Evolutionary conservation across 2,113 vertebrate genomes (phyloP).

Genomic region (Lota lota): DNA sequence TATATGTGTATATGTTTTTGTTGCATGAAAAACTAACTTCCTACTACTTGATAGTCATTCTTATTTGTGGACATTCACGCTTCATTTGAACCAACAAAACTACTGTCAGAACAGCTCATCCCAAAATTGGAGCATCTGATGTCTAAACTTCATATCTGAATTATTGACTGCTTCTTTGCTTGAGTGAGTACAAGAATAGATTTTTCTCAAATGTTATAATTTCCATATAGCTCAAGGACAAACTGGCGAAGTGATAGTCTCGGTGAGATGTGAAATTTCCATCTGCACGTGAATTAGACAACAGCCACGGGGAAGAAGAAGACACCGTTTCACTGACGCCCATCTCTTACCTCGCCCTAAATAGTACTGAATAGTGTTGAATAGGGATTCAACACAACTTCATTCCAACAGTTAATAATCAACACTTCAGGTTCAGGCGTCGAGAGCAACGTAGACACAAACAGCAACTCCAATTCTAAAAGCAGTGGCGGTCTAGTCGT

Average conservation of each 20-base stretch:
- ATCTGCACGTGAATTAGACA: slow-evolving; percentile 11
- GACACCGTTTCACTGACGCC: too few relatives aligned
- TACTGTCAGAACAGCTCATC: slow-evolving; percentile 28
- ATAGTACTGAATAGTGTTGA: too few relatives aligned
- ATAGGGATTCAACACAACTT: too few relatives aligned
- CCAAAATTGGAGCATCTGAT: slow-evolving; percentile 34
- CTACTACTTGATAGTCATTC: too few relatives aligned
- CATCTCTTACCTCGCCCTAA: too few relatives aligned
- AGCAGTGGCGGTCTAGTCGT: too few relatives aligned
- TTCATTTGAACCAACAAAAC: slow-evolving; percentile 22
- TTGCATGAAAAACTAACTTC: too few relatives aligned
- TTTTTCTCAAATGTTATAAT: slow-evolving; percentile 53
- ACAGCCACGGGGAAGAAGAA: not conserved
- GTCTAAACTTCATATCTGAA: slow-evolving; percentile 50
- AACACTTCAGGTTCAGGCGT: too few relatives aligned
- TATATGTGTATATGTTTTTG: too few relatives aligned
- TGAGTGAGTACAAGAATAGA: slow-evolving; percentile 51
- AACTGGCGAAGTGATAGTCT: slow-evolving; percentile 16
- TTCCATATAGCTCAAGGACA: slow-evolving; percentile 49
- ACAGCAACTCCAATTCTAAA: too few relatives aligned
- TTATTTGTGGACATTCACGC: not conserved
- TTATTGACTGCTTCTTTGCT: slow-evolving; percentile 58
- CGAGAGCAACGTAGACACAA: too few relatives aligned
- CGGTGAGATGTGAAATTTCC: slow-evolving; percentile 10
- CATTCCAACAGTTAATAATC: too few relatives aligned